phyloP scores from a whole-genome alignment of 1,140 invertebrate genomes.

The Camponotus pennsylvanicus region DNA sequence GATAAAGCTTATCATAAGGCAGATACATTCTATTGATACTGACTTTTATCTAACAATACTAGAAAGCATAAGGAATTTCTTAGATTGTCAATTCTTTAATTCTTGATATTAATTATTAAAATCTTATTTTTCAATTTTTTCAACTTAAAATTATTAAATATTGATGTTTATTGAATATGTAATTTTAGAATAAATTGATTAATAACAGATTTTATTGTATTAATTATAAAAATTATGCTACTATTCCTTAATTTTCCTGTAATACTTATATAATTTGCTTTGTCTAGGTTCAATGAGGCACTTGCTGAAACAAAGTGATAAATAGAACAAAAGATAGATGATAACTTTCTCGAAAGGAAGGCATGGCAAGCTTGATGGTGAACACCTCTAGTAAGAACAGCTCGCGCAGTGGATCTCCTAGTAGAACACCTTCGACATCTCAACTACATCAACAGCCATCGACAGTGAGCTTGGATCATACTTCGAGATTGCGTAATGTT shows the following conservation, averaged over 20 bases:
- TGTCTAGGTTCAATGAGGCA: conserved; percentile 36
- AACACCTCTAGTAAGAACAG: conserved; percentile 83
- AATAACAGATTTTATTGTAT: background rate
- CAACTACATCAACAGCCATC: conserved; percentile 77
- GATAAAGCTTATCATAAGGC: conserved; percentile 38
- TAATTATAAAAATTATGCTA: background rate
- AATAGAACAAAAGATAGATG: background rate
- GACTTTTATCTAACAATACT: conserved; percentile 36
- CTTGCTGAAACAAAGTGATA: conserved; percentile 29
- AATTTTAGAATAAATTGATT: conserved; percentile 1
- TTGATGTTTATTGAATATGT: conserved; percentile 6
- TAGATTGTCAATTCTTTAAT: conserved; percentile 11
- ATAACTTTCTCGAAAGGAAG: conserved; percentile 71
- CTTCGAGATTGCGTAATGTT: conserved; percentile 82
- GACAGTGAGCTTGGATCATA: conserved; percentile 78
- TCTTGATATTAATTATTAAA: conserved; percentile 8
- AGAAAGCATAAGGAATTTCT: background rate
- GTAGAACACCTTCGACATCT: conserved; percentile 78
- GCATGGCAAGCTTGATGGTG: conserved; percentile 85
- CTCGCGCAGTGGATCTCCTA: conserved; percentile 84
- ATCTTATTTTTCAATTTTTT: background rate
- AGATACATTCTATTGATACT: conserved; percentile 15
- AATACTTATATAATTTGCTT: conserved; percentile 31
- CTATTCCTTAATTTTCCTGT: background rate
- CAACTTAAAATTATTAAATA: background rate